Conservation (phyloP, 2,888 invertebrate species). For the Thera obeliscata region DNA sequence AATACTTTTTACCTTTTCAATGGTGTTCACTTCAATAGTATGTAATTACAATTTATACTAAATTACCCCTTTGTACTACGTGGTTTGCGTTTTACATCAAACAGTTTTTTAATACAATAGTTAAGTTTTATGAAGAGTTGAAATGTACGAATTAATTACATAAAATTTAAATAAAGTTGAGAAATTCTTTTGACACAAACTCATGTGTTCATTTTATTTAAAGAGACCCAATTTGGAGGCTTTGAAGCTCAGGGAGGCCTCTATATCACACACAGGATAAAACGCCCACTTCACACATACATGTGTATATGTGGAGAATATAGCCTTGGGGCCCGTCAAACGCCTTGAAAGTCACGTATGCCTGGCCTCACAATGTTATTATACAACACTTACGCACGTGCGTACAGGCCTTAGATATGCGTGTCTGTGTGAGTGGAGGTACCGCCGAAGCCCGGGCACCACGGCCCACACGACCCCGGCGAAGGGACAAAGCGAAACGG, state of each 20-base stretch:
- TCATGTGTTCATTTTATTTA: slow-evolving; percentile 64
- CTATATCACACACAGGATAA: slow-evolving; percentile 70
- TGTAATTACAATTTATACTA: too few relatives aligned
- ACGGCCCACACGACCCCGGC: slow-evolving; percentile 81
- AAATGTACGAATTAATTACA: slow-evolving; percentile 11
- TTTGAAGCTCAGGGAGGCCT: slow-evolving; percentile 68
- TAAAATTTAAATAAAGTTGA: slow-evolving; percentile 42
- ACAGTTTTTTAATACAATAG: background rate
- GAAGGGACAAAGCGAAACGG: slow-evolving; percentile 85
- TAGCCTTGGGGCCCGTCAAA: slow-evolving; percentile 78
- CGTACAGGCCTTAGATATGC: slow-evolving; percentile 47
- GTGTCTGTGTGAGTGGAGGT: slow-evolving; percentile 55
- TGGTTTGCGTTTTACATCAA: slow-evolving; percentile 2
- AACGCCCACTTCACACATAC: slow-evolving; percentile 66
- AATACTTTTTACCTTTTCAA: too few relatives aligned
- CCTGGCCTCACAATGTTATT: slow-evolving; percentile 80
- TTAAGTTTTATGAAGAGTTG: background rate
- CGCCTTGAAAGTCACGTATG: slow-evolving; percentile 81
- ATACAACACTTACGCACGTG: slow-evolving; percentile 80
- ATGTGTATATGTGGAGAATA: slow-evolving; percentile 57
- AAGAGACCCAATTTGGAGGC: slow-evolving; percentile 81
- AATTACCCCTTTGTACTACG: too few relatives aligned
- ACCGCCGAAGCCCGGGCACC: slow-evolving; percentile 73
- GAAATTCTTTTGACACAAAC: slow-evolving; percentile 52
- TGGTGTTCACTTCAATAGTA: too few relatives aligned